These are phyloP conservation scores for Phaedon cochleariae DNA, from an alignment of 2,888 invertebrate species.

Conservation along the genomic window DNA sequence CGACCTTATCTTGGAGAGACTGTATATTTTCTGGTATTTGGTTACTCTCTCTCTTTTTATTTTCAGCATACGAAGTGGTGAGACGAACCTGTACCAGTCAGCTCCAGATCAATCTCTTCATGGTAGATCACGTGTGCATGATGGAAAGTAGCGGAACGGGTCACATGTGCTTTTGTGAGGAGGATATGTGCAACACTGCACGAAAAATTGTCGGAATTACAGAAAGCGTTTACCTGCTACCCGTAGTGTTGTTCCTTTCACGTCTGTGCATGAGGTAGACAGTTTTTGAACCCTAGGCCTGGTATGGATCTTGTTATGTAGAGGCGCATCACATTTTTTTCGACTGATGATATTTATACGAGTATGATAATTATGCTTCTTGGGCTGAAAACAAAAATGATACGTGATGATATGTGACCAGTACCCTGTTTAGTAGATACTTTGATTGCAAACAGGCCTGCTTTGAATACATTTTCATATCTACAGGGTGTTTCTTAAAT, in stretches of 20 bases:
- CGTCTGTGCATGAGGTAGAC: conserved; percentile 52
- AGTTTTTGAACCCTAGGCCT: conserved; percentile 25
- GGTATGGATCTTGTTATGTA: conserved; percentile 14
- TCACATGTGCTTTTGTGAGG: conserved; percentile 98
- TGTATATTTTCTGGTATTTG: no score
- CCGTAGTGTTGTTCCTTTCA: conserved; percentile 51
- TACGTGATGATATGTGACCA: no score
- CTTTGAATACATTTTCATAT: no score
- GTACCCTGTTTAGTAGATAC: no score
- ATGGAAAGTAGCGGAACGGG: conserved; percentile 98
- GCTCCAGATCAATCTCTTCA: conserved; percentile 94
- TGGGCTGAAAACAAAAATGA: no score
- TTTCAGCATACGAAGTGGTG: conserved; percentile 89
- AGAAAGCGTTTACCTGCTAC: conserved; percentile 24
- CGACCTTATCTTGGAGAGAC: no score
- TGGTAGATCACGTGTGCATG: conserved; percentile 99
- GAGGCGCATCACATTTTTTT: neutral
- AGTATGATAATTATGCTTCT: neutral
- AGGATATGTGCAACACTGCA: conserved; percentile 89
- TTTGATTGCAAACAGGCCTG: no score
- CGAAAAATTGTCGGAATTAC: conserved; percentile 36
- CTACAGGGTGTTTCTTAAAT: no score
- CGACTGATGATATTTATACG: neutral
- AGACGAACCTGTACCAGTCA: conserved; percentile 92
- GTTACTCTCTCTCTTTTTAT: no score